Base-by-base conservation (phyloP, 1,140 invertebrate species). In the Berghia stephanieae region DNA sequence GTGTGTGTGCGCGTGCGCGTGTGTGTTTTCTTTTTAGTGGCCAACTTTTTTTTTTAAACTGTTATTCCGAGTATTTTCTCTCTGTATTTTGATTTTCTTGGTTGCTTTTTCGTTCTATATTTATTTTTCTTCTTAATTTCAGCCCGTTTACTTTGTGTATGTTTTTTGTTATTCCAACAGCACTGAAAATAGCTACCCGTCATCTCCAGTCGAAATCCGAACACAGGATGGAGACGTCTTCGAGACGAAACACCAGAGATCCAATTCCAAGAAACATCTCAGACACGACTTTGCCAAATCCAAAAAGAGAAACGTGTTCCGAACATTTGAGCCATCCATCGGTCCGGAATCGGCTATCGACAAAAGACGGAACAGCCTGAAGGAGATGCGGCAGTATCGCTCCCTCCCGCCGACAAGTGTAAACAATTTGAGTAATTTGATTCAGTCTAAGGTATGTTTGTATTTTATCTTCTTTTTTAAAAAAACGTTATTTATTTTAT, bases 211-310 rank as follows among this genome's bases (percentile, higher is more conserved):
- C 27, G 84, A 84, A 24, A 75, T 77, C 0, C 71, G 76, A 3
- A 80, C 55, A 55, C 79, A 67, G 13, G 82, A 86, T 18, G 66
- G 72, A 4, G 81, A 77, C 0, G 86, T 87, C 78, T 86, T 86
- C 76, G 77, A 81, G 1, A 40, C 78, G n/a, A 80, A 74, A 31
- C 89, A 88, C 74, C 78, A 82, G 34, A 75, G 91, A 60, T 84
- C 83, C 46, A 90, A 89, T 81, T 91, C 91, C 0, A 91, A 91
- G 78, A 88, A 90, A 72, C 89, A 90, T 73, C 86, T 91, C 6
- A 80, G 91, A 6, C 90, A 91, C 63, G 91, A 91, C 78, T 91
- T 89, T 82, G 91, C 91, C 6, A 84, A 88, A 38, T 88, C 90
- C 43, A 91, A 91, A 83, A 89, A 86, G 77, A 86, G 87, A 34